Percentiles rank a stretch among this genome's conserved stretches.
Evolutionary conservation across 1,140 invertebrate genomes (phyloP).

Genomic region (Lordiphosa mommai): DNA sequence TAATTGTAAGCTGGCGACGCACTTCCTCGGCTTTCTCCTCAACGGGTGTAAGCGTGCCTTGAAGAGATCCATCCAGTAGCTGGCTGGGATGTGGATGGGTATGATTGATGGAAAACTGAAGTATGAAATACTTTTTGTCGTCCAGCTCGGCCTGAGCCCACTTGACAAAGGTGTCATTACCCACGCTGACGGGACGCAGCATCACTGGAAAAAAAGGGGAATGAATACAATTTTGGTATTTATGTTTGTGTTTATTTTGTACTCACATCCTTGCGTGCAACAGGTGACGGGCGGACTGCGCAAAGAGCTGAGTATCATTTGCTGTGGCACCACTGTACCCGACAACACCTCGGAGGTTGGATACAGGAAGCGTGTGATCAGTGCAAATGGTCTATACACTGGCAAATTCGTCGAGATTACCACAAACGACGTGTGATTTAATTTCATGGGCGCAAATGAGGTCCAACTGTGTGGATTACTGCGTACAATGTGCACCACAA

Average conservation of each 20-base stretch:
- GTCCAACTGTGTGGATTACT: constrained; percentile 72
- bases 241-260: no score
- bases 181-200: constrained; percentile 59
- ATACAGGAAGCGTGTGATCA: constrained; percentile 65
- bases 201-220: constrained; percentile 36
- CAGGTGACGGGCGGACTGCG: constrained; percentile 65
- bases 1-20: constrained; percentile 44
- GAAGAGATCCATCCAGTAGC: constrained; percentile 33
- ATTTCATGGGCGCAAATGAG: constrained; percentile 63
- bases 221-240: not conserved
- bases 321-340: constrained; percentile 38
- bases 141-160: constrained; percentile 67
- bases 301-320: constrained; percentile 63
- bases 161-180: constrained; percentile 70
- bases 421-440: constrained; percentile 68
- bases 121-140: constrained; percentile 72
- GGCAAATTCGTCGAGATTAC: constrained; percentile 68
- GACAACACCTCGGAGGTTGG: constrained; percentile 54
- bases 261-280: constrained; percentile 77
- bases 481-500: constrained; percentile 68
- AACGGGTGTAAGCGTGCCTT: constrained; percentile 49
- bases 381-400: constrained; percentile 65
- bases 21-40: constrained; percentile 60
- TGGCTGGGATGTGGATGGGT: constrained; percentile 67
- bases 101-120: constrained; percentile 72